These are phyloP conservation scores for Ips nitidus DNA, from an alignment of 1,140 invertebrate genomes.

Conservation along the genomic window DNA sequence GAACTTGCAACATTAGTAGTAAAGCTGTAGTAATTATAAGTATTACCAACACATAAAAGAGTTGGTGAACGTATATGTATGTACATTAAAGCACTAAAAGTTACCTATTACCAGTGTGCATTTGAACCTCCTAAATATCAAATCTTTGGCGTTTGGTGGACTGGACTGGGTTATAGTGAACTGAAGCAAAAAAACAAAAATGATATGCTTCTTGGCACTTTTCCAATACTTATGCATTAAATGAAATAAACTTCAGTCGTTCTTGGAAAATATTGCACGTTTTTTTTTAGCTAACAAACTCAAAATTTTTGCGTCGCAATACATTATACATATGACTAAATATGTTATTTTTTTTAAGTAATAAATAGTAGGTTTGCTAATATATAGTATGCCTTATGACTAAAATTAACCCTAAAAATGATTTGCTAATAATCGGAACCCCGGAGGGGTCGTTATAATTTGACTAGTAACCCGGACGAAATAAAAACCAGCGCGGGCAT, in stretches of 20 bases:
- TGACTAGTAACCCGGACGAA: slow-evolving; percentile 52
- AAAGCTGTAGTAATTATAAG: slow-evolving; percentile 17
- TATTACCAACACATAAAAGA: slow-evolving; percentile 5
- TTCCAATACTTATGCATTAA: slow-evolving; percentile 14
- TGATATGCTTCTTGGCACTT: slow-evolving; percentile 36
- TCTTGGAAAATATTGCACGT: slow-evolving; percentile 52
- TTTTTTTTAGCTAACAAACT: slow-evolving; percentile 47
- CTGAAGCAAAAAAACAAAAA: slow-evolving; percentile 39
- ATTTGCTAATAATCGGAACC: slow-evolving; percentile 47
- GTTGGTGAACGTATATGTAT: slow-evolving; percentile 11
- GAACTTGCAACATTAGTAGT: slow-evolving; percentile 23
- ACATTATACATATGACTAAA: slow-evolving; percentile 44
- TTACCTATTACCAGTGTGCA: not conserved
- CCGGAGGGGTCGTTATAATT: slow-evolving; percentile 49
- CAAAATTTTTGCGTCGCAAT: slow-evolving; percentile 27
- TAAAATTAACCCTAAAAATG: slow-evolving; percentile 48
- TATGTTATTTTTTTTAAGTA: slow-evolving; percentile 44
- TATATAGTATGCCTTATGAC: slow-evolving; percentile 48
- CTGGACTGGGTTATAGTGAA: slow-evolving; percentile 3
- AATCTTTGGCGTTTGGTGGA: slow-evolving; percentile 8
- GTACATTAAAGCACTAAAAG: slow-evolving; percentile 6
- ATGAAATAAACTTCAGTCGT: slow-evolving; percentile 45
- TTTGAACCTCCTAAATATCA: not conserved
- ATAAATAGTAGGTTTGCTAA: slow-evolving; percentile 51
- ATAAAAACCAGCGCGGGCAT: slow-evolving; percentile 16